These are phyloP conservation scores for Mareca strepera DNA, from an alignment of 2,797 vertebrate species.

Conservation along the genomic window DNA sequence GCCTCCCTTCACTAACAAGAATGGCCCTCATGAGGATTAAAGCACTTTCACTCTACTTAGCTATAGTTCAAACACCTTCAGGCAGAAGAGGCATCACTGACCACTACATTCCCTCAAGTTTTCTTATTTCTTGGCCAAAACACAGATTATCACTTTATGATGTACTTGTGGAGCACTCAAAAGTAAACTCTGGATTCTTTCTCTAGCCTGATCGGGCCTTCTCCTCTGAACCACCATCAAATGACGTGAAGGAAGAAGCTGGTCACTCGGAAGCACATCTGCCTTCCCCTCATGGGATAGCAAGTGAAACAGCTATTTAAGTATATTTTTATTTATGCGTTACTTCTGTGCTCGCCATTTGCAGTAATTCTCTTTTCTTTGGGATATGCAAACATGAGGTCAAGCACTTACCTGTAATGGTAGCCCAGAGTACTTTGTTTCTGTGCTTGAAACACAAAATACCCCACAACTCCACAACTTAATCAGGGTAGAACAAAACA, in stretches of 20 bases:
- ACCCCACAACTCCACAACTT: neutral
- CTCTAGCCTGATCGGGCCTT: neutral
- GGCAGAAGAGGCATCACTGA: neutral
- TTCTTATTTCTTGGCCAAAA: neutral
- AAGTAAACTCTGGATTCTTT: neutral
- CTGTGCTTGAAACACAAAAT: neutral
- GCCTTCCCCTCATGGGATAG: neutral
- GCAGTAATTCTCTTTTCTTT: neutral
- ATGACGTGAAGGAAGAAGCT: neutral
- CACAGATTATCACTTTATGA: neutral
- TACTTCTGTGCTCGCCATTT: neutral
- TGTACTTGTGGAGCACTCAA: neutral
- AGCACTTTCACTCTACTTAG: neutral
- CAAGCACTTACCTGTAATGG: neutral
- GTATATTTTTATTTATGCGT: neutral
- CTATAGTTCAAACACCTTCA: neutral
- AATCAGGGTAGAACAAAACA: neutral
- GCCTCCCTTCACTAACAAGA: neutral
- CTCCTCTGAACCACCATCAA: neutral
- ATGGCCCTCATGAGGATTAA: neutral
- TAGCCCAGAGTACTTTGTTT: neutral
- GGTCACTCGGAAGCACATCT: neutral
- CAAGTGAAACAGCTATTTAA: neutral
- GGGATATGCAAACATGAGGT: neutral
- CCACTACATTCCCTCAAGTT: neutral